Evolutionary conservation across 2,113 vertebrate genomes (phyloP).

Genomic region (Calypte anna): DNA sequence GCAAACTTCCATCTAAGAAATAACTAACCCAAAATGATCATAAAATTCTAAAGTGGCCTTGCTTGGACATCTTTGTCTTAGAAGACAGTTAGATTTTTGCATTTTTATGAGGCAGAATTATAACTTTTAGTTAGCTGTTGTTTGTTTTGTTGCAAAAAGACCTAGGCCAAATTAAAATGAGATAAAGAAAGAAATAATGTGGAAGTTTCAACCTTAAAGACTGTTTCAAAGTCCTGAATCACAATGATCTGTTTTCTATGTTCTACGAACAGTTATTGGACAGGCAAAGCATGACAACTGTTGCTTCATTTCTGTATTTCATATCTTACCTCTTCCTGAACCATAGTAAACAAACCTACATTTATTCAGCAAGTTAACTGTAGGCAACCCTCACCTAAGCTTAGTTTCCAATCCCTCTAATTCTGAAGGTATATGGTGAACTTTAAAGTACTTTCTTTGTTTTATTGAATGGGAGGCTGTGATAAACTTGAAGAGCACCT

Average conservation of each 20-base stretch:
- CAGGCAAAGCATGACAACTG: background rate
- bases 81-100: background rate
- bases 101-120: constrained; percentile 8
- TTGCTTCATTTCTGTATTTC: background rate
- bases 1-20: constrained; percentile 45
- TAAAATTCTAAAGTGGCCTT: constrained; percentile 13
- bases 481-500: background rate
- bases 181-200: background rate
- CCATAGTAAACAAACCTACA: background rate
- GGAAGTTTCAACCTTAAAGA: background rate
- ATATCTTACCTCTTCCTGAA: background rate
- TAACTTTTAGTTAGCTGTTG: background rate
- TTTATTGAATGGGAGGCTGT: background rate
- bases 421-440: background rate
- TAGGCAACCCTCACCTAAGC: background rate
- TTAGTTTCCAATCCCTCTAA: background rate
- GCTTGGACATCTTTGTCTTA: constrained; percentile 31
- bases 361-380: background rate
- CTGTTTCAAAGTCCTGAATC: background rate
- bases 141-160: background rate
- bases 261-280: background rate
- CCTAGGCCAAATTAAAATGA: background rate
- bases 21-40: constrained; percentile 48
- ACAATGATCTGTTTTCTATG: accelerated
- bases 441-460: background rate